Conservation (phyloP, 1,140 invertebrate species). For the Hyposmocoma kahamanoa region DNA sequence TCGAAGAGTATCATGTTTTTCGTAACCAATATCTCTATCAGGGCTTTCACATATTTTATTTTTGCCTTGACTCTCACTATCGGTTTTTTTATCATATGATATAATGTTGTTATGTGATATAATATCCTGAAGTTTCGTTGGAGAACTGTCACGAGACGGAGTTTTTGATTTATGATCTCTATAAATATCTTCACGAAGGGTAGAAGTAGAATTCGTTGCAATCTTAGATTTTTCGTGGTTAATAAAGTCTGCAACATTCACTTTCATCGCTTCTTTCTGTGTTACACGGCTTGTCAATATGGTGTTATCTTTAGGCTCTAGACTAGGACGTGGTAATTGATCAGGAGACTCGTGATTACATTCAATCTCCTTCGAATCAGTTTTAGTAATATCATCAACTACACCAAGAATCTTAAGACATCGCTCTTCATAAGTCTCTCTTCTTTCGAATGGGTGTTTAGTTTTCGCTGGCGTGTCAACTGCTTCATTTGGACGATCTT, state of each 20-base stretch:
- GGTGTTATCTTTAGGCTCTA: constrained; percentile 31
- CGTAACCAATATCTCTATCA: neutral
- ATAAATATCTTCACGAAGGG: constrained; percentile 13
- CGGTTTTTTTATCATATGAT: neutral
- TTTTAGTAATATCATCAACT: constrained; percentile 51
- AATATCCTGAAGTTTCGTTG: constrained; percentile 36
- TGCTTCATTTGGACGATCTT: constrained; percentile 36
- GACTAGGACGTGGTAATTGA: constrained; percentile 42
- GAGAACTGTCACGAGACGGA: constrained; percentile 33
- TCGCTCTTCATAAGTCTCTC: constrained; percentile 82
- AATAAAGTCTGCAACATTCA: constrained; percentile 26
- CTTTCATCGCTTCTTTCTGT: too few species aligned
- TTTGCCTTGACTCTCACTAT: too few species aligned
- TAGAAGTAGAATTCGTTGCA: constrained; percentile 6
- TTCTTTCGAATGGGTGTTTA: constrained; percentile 71
- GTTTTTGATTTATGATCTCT: constrained; percentile 22
- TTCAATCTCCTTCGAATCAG: constrained; percentile 24
- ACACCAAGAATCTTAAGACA: constrained; percentile 79
- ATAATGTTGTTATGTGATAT: constrained; percentile 3
- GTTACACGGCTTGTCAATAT: too few species aligned
- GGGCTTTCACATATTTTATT: neutral
- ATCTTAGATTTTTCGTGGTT: constrained; percentile 23
- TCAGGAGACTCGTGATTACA: constrained; percentile 28
- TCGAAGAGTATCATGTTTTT: too few species aligned
- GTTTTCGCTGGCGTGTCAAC: constrained; percentile 30